Percentiles rank a stretch among this genome's conserved stretches.
Conservation (phyloP, 2,797 vertebrate species). For the Arctocebus calabarensis region DNA sequence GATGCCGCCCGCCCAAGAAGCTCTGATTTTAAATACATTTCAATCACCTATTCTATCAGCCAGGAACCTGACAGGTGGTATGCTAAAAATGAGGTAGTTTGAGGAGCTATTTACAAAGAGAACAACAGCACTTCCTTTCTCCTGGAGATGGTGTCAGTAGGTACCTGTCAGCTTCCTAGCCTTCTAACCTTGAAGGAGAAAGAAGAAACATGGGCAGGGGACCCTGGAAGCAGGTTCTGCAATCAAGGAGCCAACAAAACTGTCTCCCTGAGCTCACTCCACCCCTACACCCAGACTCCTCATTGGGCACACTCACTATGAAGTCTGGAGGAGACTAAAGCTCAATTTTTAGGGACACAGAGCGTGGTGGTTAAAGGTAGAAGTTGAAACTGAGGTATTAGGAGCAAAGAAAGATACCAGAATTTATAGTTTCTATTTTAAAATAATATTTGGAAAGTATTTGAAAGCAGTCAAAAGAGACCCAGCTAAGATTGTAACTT, state of each 20-base stretch:
- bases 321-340: not conserved
- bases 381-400: not conserved
- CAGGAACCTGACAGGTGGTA: conserved; percentile 12
- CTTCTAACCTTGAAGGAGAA: not conserved
- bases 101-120: conserved; percentile 23
- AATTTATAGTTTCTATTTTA: not conserved
- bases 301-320: not conserved
- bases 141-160: not conserved
- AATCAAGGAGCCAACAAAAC: fast-evolving
- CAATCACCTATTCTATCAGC: conserved; percentile 49
- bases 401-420: not conserved
- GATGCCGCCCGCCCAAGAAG: too few relatives aligned
- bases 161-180: not conserved
- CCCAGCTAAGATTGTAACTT: not conserved
- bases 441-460: not conserved
- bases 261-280: not conserved
- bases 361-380: not conserved
- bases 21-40: conserved; percentile 70
- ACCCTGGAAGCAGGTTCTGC: not conserved
- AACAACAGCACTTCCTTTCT: not conserved
- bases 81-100: conserved; percentile 44
- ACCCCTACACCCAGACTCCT: not conserved
- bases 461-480: conserved; percentile 7
- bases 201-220: not conserved
- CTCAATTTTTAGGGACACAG: not conserved